Conservation (phyloP, 2,888 invertebrate species). For the Trachelus iudaicus region DNA sequence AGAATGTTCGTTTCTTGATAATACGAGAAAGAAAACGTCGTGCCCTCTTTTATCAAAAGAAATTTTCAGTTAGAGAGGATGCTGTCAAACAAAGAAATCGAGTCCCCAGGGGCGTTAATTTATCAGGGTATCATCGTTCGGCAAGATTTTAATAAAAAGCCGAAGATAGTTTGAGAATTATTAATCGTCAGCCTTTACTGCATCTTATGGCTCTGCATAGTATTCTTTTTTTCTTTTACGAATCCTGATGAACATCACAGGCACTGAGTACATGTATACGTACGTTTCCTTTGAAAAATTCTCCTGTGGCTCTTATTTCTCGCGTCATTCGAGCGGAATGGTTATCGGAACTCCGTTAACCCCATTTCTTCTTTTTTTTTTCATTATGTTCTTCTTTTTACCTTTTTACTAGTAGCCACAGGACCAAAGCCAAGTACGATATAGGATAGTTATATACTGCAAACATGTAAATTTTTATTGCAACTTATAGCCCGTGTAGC, state of each 20-base stretch:
- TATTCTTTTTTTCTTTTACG: not conserved
- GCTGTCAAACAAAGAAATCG: not conserved
- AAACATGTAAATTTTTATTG: not conserved
- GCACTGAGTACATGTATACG: not conserved
- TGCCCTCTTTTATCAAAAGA: not conserved
- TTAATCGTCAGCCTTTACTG: not conserved
- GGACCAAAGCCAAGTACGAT: not conserved
- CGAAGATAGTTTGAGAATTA: not conserved
- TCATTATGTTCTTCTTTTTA: not conserved
- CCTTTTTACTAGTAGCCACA: not conserved
- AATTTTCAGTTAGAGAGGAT: not conserved
- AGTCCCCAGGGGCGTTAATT: not conserved
- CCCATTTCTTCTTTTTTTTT: not conserved
- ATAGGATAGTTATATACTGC: not conserved
- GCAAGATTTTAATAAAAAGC: not conserved
- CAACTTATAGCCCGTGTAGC: not conserved
- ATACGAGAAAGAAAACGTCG: not conserved
- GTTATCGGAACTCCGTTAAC: not conserved
- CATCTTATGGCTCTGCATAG: too few species aligned
- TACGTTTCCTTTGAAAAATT: not conserved
- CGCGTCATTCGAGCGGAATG: not conserved
- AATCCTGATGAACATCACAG: not conserved
- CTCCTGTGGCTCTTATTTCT: not conserved
- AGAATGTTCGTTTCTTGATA: not conserved
- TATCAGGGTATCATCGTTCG: not conserved